phyloP scores from a whole-genome alignment of 2,797 vertebrate species.

The Hippoglossus hippoglossus region DNA sequence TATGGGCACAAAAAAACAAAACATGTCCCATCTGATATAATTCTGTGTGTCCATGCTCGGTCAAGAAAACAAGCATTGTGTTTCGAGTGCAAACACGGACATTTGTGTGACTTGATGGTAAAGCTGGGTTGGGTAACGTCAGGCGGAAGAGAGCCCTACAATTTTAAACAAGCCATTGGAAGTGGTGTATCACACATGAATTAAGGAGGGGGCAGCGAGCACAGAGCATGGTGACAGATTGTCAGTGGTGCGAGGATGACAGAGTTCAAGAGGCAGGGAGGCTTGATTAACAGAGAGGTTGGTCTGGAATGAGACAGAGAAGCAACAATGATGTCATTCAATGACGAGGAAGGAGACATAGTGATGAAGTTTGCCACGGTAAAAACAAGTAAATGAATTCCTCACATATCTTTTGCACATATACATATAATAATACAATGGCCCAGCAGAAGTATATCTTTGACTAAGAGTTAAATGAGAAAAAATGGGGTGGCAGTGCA shows the following conservation, averaged over 20 bases:
- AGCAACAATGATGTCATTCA: constrained; percentile 7
- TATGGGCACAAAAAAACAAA: constrained; percentile 1
- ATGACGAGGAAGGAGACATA: not conserved
- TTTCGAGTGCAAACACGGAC: not conserved
- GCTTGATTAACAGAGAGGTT: constrained; percentile 10
- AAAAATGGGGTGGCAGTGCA: no score
- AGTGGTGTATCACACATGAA: constrained; percentile 15
- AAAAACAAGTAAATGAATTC: no score
- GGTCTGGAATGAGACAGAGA: not conserved
- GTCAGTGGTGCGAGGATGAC: not conserved
- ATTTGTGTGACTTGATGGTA: constrained; percentile 21
- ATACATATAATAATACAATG: constrained; percentile 22
- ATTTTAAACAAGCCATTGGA: not conserved
- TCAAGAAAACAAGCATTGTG: not conserved
- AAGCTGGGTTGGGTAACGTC: constrained; percentile 2
- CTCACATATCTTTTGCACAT: not conserved
- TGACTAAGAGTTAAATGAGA: constrained; percentile 13
- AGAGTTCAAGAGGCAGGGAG: constrained; percentile 24
- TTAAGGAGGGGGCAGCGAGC: constrained; percentile 5
- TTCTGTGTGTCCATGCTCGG: not conserved
- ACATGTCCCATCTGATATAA: constrained; percentile 5
- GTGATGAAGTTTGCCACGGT: not conserved
- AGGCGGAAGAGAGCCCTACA: not conserved
- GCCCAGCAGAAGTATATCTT: constrained; percentile 63
- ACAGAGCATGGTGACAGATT: constrained; percentile 11